Evolutionary conservation across 53 echinoderm and acorn worm genomes (phyloP).

Genomic region (Patiria pectinifera): DNA sequence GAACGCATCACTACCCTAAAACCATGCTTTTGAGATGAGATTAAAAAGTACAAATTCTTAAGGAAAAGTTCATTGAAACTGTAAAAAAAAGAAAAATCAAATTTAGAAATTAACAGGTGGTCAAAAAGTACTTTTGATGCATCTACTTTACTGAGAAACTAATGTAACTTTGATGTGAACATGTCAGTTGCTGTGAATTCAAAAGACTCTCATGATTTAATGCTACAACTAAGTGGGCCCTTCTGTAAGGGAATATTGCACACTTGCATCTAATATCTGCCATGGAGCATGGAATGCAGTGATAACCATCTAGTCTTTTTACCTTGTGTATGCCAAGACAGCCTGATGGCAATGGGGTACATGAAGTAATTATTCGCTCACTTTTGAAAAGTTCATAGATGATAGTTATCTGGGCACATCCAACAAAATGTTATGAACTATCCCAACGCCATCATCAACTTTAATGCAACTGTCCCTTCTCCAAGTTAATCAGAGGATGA

Average conservation of each 20-base stretch:
- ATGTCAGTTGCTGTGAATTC: neutral
- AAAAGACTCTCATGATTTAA: slow-evolving; percentile 46
- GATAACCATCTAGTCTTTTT: slow-evolving; percentile 32
- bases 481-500: slow-evolving; percentile 7
- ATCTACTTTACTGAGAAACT: neutral
- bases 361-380: slow-evolving; percentile 15
- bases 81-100: neutral
- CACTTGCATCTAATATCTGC: slow-evolving; percentile 47
- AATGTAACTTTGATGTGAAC: too few species aligned
- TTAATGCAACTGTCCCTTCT: slow-evolving; percentile 46
- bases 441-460: slow-evolving; percentile 44
- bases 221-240: slow-evolving; percentile 37
- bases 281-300: slow-evolving; percentile 39
- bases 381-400: slow-evolving; percentile 50
- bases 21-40: slow-evolving; percentile 10
- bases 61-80: neutral
- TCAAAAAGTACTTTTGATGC: slow-evolving; percentile 21
- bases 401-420: slow-evolving; percentile 21
- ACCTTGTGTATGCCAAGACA: slow-evolving; percentile 55
- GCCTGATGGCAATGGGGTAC: slow-evolving; percentile 31
- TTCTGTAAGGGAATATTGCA: slow-evolving; percentile 42
- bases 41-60: neutral
- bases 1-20: neutral
- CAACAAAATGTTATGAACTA: slow-evolving; percentile 33
- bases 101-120: slow-evolving; percentile 7